Percentiles rank a stretch among this genome's conserved stretches.
Evolutionary conservation across 2,888 invertebrate species (phyloP).

Genomic region (Drosophila ezoana): DNA sequence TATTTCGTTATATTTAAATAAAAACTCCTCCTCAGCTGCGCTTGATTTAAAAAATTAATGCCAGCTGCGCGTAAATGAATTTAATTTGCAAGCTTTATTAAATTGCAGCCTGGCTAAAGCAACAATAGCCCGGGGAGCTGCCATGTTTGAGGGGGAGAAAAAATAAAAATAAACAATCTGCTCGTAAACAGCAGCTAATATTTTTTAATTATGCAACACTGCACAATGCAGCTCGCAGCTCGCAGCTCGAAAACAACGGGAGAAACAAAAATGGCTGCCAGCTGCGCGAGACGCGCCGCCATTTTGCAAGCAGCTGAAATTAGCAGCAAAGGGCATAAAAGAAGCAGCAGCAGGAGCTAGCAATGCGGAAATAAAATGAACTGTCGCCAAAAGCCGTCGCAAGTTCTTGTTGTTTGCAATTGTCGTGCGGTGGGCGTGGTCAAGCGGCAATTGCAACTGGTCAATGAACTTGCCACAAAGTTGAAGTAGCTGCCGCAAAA

Average conservation of each 20-base stretch:
- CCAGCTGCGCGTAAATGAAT: background rate
- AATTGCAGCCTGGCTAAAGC: conserved; percentile 9
- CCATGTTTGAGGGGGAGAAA: background rate
- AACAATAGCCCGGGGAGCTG: conserved; percentile 18
- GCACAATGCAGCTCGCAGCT: conserved; percentile 38
- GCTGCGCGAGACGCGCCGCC: conserved; percentile 50
- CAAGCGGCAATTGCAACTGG: conserved; percentile 48
- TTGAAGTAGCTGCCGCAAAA: conserved; percentile 33
- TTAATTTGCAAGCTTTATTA: background rate
- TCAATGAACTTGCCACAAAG: conserved; percentile 57
- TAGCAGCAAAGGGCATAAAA: conserved; percentile 49
- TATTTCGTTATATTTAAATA: background rate
- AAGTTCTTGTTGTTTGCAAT: conserved; percentile 13
- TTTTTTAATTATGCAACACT: conserved; percentile 74
- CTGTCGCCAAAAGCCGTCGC: conserved; percentile 59
- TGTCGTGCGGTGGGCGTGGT: conserved; percentile 58
- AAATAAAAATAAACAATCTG: conserved; percentile 35
- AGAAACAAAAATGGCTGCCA: conserved; percentile 66
- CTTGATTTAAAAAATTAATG: conserved; percentile 38
- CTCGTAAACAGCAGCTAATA: conserved; percentile 60
- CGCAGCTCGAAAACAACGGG: too few species aligned
- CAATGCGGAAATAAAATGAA: conserved; percentile 33
- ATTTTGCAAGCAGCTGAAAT: conserved; percentile 74
- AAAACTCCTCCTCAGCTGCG: conserved; percentile 14
- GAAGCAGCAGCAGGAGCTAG: conserved; percentile 24